Percentiles rank a stretch among this genome's conserved stretches.
These are phyloP conservation scores for Bombus impatiens DNA, from an alignment of 1,140 invertebrate species.

Conservation along the genomic window DNA sequence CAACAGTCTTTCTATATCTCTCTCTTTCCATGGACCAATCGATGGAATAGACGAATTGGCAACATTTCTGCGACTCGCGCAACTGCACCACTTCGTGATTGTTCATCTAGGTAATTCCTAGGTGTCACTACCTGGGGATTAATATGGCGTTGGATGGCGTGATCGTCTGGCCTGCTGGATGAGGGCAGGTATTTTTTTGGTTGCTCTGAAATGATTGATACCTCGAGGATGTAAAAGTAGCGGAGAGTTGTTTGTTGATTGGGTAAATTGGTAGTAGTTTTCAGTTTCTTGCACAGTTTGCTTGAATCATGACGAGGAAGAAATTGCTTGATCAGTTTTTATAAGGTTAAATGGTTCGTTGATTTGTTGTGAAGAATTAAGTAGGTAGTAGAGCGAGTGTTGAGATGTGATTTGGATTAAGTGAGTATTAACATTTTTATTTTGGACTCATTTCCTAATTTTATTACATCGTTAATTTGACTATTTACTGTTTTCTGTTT, in stretches of 20 bases:
- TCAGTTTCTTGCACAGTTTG: not conserved
- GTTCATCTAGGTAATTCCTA: not conserved
- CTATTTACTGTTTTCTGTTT: too few species aligned
- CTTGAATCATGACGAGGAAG: not conserved
- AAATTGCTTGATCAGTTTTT: not conserved
- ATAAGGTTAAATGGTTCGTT: too few species aligned
- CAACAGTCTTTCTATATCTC: slow-evolving; percentile 1
- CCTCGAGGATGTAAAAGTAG: not conserved
- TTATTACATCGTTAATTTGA: too few species aligned
- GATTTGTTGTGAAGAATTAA: too few species aligned
- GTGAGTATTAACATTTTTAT: too few species aligned
- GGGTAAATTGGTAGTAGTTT: not conserved
- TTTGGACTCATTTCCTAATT: too few species aligned
- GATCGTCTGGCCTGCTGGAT: too few species aligned
- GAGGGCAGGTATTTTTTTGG: not conserved
- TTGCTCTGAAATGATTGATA: not conserved
- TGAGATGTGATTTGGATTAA: too few species aligned
- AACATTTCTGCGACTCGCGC: not conserved
- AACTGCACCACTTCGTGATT: not conserved
- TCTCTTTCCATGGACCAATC: not conserved
- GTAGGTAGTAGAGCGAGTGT: too few species aligned
- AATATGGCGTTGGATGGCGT: not conserved
- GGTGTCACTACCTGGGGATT: not conserved
- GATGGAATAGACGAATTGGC: slow-evolving; percentile 46
- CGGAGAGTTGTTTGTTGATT: not conserved